A percentile compares a stretch with the other conserved stretches of the same genome.
These are phyloP conservation scores for Ethmia dodecea DNA, from an alignment of 2,888 invertebrate genomes.

Conservation along the genomic window DNA sequence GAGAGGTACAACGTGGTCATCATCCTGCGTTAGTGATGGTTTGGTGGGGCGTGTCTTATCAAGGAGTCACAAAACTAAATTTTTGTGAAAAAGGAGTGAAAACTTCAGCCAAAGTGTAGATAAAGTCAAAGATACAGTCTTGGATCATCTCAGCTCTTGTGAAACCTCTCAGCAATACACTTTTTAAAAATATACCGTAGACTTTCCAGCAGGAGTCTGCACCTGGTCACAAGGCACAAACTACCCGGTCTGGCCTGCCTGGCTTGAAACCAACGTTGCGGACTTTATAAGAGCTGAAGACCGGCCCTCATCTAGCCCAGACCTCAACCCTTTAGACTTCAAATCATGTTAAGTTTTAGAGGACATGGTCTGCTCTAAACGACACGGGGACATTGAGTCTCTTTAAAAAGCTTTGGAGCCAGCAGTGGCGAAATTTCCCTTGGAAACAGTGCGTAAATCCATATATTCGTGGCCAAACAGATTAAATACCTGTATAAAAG, in stretches of 20 bases:
- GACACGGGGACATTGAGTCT: no score
- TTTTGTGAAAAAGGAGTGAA: no score
- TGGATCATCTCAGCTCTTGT: constrained; percentile 6
- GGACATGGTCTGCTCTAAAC: constrained; percentile 1
- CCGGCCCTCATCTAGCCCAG: no score
- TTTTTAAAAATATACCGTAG: background rate
- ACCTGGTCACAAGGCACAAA: background rate
- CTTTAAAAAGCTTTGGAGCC: background rate
- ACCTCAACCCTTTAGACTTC: no score
- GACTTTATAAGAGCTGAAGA: constrained; percentile 13
- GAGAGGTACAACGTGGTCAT: constrained; percentile 2
- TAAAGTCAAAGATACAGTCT: constrained; percentile 6
- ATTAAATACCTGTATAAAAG: no score
- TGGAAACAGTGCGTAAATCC: no score
- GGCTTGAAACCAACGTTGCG: constrained; percentile 3
- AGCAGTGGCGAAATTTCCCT: no score
- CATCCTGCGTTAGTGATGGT: no score
- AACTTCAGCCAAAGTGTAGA: constrained; percentile 8
- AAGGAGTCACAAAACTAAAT: constrained; percentile 10
- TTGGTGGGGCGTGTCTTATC: constrained; percentile 1
- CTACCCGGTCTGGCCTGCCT: background rate
- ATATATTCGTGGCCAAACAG: background rate
- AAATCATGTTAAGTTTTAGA: constrained; percentile 14
- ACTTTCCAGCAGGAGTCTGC: constrained; percentile 1
- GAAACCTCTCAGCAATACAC: constrained; percentile 6